Evolutionary conservation across 2,888 invertebrate genomes (phyloP).

Genomic region (Ophioninae sp.): DNA sequence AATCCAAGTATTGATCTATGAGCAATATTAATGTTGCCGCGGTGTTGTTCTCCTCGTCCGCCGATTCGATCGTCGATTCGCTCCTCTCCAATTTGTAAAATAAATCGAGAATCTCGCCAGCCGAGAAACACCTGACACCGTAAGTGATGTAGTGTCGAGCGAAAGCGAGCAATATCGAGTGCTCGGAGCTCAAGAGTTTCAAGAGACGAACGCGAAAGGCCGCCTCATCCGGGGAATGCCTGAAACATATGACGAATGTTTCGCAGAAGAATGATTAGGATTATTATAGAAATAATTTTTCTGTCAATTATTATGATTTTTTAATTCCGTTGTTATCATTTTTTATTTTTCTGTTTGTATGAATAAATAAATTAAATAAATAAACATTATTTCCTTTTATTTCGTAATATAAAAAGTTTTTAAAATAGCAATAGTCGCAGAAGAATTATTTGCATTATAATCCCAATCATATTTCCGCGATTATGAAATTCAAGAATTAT

Average conservation of each 20-base stretch:
- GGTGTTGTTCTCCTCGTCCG: constrained; percentile 57
- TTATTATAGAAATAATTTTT: too few species aligned
- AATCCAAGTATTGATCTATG: constrained; percentile 63
- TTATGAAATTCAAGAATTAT: too few species aligned
- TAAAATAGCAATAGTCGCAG: too few species aligned
- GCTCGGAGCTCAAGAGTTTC: constrained; percentile 60
- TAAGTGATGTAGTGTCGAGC: constrained; percentile 58
- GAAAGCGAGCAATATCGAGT: constrained; percentile 62
- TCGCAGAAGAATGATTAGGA: not conserved
- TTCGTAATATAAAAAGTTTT: too few species aligned
- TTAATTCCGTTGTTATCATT: too few species aligned
- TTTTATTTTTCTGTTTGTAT: too few species aligned
- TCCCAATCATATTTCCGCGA: too few species aligned
- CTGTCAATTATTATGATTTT: too few species aligned
- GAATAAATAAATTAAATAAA: too few species aligned
- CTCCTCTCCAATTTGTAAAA: constrained; percentile 54
- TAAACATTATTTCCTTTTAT: too few species aligned
- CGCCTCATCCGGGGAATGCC: constrained; percentile 25
- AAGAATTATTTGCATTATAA: too few species aligned
- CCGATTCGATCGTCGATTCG: constrained; percentile 12
- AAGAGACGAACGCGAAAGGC: constrained; percentile 60
- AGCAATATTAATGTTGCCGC: constrained; percentile 60
- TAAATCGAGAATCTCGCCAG: constrained; percentile 62
- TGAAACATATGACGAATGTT: constrained; percentile 9
- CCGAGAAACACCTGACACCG: constrained; percentile 53